Base-by-base conservation (phyloP, 2,888 invertebrate genomes). In the Pachycephus smyrnensis region DNA sequence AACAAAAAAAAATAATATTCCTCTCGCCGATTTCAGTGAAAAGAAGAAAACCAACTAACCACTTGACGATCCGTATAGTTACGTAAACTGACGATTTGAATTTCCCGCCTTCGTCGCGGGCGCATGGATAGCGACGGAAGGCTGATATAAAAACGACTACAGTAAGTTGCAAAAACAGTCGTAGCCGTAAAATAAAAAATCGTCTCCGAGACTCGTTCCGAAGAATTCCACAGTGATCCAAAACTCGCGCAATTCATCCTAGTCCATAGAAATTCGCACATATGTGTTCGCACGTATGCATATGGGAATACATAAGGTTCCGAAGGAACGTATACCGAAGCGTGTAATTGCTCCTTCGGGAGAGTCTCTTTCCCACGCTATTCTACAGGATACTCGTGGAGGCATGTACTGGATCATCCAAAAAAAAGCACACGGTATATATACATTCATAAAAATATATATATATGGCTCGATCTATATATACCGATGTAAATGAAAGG, bases 101-200 rank as follows among this genome's bases (percentile, higher is more conserved):
- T 55, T 55, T 55, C 55, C 55, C 55, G 55, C 55, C 6, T 6
- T 23, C 2, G 33, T 15, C 6, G 9, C 0, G 23, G 6, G 2
- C 4, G 1, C 40, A 6, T 6, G 1, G 23, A 55, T 15, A 0
- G 12, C 1, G 4, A 37, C 4, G 4, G 0, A 3, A 9, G 9
- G 6, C 9, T 55, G 2, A 0, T 6, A 55, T 23, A 23, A 23
- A 23, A 9, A 55, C 23, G 40, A 55, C 23, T 55, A 0, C 0
- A 23, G 23, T 2, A 55, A 9, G 9, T 23, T 6, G 23, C 1
- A 23, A 1, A 23, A 40, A 40, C 1, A 55, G 15, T 55, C 9
- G 23, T 37, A 12, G 11, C 4, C 33, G 4, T 33, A 3, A 37
- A 37, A 37, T 6, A 23, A 40, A 55, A 55, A 55, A 2, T 0